Base-by-base conservation (phyloP, 2,888 invertebrate species). In the Pomacea canaliculata region DNA sequence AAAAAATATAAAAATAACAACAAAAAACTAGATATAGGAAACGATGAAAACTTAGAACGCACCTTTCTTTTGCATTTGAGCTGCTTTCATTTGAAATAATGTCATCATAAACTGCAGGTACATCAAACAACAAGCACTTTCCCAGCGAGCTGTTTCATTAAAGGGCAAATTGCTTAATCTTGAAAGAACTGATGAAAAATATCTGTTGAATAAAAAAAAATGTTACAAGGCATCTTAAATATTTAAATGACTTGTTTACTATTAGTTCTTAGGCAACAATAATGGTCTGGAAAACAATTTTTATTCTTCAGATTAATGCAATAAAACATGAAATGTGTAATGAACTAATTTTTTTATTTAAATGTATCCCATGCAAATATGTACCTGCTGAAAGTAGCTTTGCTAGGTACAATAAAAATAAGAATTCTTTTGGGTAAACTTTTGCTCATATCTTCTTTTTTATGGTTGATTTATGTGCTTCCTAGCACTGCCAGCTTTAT, bases 71-170 rank as follows among this genome's bases (percentile, higher is more conserved):
- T 72, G 80, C 10, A 85, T 71, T 7, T 83, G 76, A 56, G 71
- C 77, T 3, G 73, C 77, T 49, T 76, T 83, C 70, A 81, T 66
- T 10, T 75, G 79, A 76, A 80, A 84, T 8, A 85, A 46, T 19
- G 78, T 65, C 68, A 86, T 82, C 76, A 87, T 73, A 73, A 80
- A 85, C 70, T 83, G 78, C 12, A 86, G 78, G 76, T 86, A 87
- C 68, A 84, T 72, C 10, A 86, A 77, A 67, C 78, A 82, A 68
- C 80, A 81, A 18, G 83, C 81, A 71, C 81, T 82, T 13, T 81
- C 23, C 77, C 76, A 75, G 70, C 86, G 77, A 5, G 78, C 69
- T 10, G 78, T 71, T 51, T 80, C 79, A 19, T 78, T 63, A 49
- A 84, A 12, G 5, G 87, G 85, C 78, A 87, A 73, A 2, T 77